phyloP scores from a whole-genome alignment of 2,797 vertebrate species.

The Emys orbicularis region DNA sequence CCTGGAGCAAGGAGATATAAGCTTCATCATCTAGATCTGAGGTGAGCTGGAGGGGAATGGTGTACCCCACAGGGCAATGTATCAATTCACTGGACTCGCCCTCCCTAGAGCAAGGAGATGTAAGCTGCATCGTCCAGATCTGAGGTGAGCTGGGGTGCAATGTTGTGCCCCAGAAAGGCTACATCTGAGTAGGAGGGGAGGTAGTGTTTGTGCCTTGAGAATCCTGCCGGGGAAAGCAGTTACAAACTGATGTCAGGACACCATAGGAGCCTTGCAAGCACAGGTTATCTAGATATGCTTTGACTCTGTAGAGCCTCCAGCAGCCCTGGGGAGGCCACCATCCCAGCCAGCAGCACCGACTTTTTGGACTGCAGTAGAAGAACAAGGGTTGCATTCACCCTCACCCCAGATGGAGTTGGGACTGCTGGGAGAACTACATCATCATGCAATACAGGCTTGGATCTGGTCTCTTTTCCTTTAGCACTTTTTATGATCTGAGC shows the following conservation, averaged over 20 bases:
- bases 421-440: background rate
- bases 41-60: background rate
- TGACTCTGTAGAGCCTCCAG: background rate
- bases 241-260: background rate
- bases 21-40: background rate
- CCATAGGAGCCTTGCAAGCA: background rate
- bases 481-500: constrained; percentile 25
- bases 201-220: background rate
- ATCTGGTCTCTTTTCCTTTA: background rate
- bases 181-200: no score
- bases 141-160: background rate
- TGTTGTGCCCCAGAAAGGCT: background rate
- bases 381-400: background rate
- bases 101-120: background rate
- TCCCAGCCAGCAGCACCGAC: background rate
- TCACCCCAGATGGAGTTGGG: background rate
- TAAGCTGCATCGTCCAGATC: background rate
- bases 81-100: background rate
- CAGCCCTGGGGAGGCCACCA: background rate
- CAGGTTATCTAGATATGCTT: background rate
- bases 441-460: background rate
- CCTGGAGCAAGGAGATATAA: background rate
- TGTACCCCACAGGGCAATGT: background rate
- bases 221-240: background rate
- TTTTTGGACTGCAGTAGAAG: background rate